A percentile compares a stretch with the other conserved stretches of the same genome.
Evolutionary conservation across 2,113 vertebrate genomes (phyloP).

Genomic region (Gymnogyps californianus): DNA sequence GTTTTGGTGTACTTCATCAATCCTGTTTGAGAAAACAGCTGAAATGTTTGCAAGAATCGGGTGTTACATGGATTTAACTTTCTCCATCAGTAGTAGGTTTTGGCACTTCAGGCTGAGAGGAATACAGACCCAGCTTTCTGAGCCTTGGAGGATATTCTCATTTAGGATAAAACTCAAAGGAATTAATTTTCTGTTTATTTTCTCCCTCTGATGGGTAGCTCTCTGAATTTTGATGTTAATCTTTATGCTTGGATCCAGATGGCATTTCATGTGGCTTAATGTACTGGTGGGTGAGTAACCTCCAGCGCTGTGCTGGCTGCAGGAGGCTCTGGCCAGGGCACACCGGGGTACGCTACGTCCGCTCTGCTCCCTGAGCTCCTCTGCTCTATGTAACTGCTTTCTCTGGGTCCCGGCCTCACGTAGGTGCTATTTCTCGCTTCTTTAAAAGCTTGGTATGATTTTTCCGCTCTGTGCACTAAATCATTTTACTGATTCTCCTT

Average conservation of each 20-base stretch:
- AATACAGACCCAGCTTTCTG: rapidly evolving
- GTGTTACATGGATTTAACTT: not conserved
- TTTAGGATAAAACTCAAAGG: not conserved
- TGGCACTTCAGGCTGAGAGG: not conserved
- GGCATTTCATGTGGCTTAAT: not conserved
- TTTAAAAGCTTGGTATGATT: not conserved
- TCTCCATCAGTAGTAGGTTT: not conserved
- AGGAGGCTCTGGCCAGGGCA: not conserved
- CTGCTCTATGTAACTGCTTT: too few species aligned
- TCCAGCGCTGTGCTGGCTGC: rapidly evolving
- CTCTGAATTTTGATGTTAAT: not conserved
- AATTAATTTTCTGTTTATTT: not conserved
- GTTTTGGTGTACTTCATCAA: not conserved
- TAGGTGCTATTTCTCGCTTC: not conserved
- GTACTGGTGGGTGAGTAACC: not conserved
- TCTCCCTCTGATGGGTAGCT: not conserved
- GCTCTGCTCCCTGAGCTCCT: rapidly evolving
- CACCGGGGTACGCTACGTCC: rapidly evolving
- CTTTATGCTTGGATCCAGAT: not conserved
- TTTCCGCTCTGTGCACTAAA: not conserved
- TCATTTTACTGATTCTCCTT: not conserved
- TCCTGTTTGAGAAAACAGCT: not conserved
- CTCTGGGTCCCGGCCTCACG: not conserved
- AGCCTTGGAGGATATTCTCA: not conserved
- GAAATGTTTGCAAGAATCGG: not conserved